These are phyloP conservation scores for Leucophenga maculata DNA, from an alignment of 2,888 invertebrate species.

Conservation along the genomic window DNA sequence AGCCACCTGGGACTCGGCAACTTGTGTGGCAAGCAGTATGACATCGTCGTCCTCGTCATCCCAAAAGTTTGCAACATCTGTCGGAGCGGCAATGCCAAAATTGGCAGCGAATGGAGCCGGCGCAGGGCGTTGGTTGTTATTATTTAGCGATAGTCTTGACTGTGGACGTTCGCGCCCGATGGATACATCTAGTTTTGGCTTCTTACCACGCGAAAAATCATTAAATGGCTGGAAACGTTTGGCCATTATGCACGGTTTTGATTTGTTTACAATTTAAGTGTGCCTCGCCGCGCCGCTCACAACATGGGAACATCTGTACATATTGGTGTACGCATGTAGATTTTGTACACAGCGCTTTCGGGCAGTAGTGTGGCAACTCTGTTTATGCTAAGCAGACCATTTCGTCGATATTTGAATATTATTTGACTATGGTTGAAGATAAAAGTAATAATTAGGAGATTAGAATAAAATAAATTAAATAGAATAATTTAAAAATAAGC, in stretches of 20 bases:
- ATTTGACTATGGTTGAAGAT: too few species aligned
- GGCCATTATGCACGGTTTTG: slow-evolving; percentile 47
- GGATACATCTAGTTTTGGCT: slow-evolving; percentile 64
- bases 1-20: slow-evolving; percentile 59
- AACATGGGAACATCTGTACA: too few species aligned
- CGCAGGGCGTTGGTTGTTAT: background rate
- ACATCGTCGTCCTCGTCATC: slow-evolving; percentile 70
- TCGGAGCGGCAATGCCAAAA: too few species aligned
- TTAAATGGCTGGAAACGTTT: slow-evolving; percentile 62
- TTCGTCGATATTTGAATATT: too few species aligned
- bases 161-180: slow-evolving; percentile 46
- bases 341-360: too few species aligned
- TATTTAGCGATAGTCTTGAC: background rate
- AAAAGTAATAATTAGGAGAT: too few species aligned
- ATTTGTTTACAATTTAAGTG: background rate
- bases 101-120: background rate
- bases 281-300: background rate
- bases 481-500: too few species aligned
- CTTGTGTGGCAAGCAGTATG: slow-evolving; percentile 67
- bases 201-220: slow-evolving; percentile 62
- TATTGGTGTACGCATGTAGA: too few species aligned
- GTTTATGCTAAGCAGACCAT: too few species aligned
- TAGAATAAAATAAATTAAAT: too few species aligned
- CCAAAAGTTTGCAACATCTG: slow-evolving; percentile 58
- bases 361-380: too few species aligned